These are phyloP conservation scores for Condylura cristata DNA, from an alignment of 2,113 vertebrate species.

Conservation along the genomic window DNA sequence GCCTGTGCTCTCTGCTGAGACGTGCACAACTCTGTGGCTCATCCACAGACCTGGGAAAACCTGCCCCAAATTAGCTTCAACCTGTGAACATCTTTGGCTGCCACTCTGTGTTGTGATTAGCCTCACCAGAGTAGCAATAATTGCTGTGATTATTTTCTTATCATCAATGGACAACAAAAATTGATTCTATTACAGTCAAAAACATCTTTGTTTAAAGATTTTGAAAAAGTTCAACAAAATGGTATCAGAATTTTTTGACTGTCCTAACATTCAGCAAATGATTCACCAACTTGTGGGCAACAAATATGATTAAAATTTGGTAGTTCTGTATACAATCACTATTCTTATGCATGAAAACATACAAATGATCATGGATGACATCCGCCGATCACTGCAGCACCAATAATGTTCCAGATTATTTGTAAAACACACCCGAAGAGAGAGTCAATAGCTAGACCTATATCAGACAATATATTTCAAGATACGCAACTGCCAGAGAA, in stretches of 20 bases:
- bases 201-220: neutral
- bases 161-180: neutral
- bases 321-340: neutral
- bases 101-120: neutral
- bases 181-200: neutral
- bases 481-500: neutral
- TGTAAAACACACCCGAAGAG: neutral
- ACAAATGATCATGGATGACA: neutral
- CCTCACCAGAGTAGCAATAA: neutral
- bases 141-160: neutral
- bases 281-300: neutral
- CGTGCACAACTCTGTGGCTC: rapidly evolving
- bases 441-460: neutral
- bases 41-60: neutral
- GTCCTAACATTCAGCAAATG: neutral
- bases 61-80: neutral
- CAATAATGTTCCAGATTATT: neutral
- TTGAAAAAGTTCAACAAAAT: neutral
- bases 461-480: neutral
- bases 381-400: neutral
- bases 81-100: neutral
- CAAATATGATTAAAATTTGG: neutral
- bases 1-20: neutral
- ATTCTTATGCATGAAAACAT: neutral
- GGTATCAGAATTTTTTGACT: neutral